Conservation (phyloP, 2,113 vertebrate species). For the Aepyceros melampus region DNA sequence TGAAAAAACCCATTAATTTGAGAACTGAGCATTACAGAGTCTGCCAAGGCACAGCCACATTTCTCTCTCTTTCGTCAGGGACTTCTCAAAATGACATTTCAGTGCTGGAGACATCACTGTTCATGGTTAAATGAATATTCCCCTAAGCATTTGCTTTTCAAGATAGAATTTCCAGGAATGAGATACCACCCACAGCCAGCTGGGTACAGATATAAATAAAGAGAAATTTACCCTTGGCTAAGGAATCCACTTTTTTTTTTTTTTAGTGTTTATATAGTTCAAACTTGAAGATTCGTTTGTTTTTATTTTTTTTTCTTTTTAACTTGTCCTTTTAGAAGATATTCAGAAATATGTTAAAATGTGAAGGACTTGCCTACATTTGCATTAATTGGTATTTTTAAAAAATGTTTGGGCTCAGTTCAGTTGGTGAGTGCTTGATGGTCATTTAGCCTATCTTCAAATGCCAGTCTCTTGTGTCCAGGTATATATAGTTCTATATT, state of each 20-base stretch:
- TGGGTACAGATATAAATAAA: slow-evolving; percentile 58
- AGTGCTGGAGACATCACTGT: background rate
- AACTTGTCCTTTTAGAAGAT: slow-evolving; percentile 31
- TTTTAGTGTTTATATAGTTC: slow-evolving; percentile 41
- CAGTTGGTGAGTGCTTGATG: background rate
- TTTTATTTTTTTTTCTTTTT: background rate
- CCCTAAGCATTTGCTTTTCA: slow-evolving; percentile 55
- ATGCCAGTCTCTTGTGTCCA: background rate
- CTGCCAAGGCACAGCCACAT: background rate
- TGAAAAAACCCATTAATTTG: background rate
- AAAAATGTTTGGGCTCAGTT: slow-evolving; percentile 11
- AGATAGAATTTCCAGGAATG: slow-evolving; percentile 57
- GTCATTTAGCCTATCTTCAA: slow-evolving; percentile 33
- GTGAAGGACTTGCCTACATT: slow-evolving; percentile 45
- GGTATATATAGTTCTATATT: background rate
- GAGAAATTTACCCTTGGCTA: slow-evolving; percentile 39
- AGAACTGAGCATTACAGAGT: background rate
- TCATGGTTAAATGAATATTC: slow-evolving; percentile 25
- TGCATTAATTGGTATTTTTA: slow-evolving; percentile 62
- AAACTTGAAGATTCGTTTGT: slow-evolving; percentile 3
- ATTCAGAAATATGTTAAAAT: slow-evolving; percentile 55
- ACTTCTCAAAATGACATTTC: slow-evolving; percentile 54
- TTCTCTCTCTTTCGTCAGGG: background rate
- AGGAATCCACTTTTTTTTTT: background rate
- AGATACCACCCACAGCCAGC: slow-evolving; percentile 49